A percentile compares a stretch with the other conserved stretches of the same genome.
Evolutionary conservation across 2,888 invertebrate genomes (phyloP).

Genomic region (Agrochola circellaris): DNA sequence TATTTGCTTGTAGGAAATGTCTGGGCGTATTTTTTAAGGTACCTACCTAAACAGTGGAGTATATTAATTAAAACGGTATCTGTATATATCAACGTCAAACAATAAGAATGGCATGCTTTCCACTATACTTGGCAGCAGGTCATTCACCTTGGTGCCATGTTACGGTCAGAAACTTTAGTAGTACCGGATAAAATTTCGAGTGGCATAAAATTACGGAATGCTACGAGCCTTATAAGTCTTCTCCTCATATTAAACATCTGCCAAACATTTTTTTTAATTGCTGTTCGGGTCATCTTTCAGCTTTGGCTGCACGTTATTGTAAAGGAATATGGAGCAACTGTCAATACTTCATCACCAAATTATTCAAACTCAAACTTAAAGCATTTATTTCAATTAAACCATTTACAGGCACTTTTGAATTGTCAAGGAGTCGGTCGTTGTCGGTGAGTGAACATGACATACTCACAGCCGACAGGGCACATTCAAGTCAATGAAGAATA

Average conservation of each 20-base stretch:
- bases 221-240: slow-evolving; percentile 3
- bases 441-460: too few species aligned
- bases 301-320: neutral
- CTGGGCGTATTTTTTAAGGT: neutral
- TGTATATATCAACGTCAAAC: neutral
- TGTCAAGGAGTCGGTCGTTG: too few species aligned
- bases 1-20: neutral
- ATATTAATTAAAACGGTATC: slow-evolving; percentile 1
- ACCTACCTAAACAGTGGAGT: neutral
- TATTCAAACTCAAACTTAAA: too few species aligned
- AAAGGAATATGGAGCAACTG: too few species aligned
- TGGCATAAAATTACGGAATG: slow-evolving; percentile 17
- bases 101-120: neutral
- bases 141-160: slow-evolving; percentile 30
- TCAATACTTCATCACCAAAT: neutral
- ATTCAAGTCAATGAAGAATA: too few species aligned
- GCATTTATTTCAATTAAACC: too few species aligned
- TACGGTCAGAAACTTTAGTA: slow-evolving; percentile 10
- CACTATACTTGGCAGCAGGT: slow-evolving; percentile 12
- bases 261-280: neutral
- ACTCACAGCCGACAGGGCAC: too few species aligned
- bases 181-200: slow-evolving; percentile 14
- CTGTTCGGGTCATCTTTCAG: slow-evolving; percentile 1
- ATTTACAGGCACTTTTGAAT: too few species aligned
- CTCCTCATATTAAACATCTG: slow-evolving; percentile 6